phyloP scores from a whole-genome alignment of 2,113 vertebrate species.

The Copsychus sechellarum region DNA sequence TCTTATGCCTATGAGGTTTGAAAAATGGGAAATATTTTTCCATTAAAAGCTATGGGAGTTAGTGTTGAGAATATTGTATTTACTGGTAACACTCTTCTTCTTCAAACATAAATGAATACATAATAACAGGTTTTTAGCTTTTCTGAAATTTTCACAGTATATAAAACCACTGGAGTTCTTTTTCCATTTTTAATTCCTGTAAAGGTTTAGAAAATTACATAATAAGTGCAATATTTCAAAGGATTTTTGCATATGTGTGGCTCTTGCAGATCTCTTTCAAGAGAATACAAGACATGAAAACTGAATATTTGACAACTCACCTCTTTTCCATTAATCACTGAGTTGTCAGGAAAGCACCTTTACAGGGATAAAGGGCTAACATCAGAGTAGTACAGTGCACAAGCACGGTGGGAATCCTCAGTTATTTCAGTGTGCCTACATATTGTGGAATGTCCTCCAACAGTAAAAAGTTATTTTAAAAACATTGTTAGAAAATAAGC shows the following conservation, averaged over 20 bases:
- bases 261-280: conserved; percentile 15
- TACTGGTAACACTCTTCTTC: background rate
- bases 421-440: background rate
- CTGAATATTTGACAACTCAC: conserved; percentile 38
- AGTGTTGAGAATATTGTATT: background rate
- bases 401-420: background rate
- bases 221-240: background rate
- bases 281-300: conserved; percentile 11
- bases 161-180: background rate
- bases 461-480: background rate
- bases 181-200: background rate
- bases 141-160: background rate
- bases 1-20: background rate
- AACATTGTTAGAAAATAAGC: background rate
- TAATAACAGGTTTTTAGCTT: background rate
- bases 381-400: background rate
- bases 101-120: background rate
- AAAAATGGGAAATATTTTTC: background rate
- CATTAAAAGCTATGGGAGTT: background rate
- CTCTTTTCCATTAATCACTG: conserved; percentile 38
- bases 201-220: background rate
- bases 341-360: background rate
- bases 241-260: background rate
- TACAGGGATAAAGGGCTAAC: conserved; percentile 1
- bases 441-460: background rate